Base-by-base conservation (phyloP, 2,888 invertebrate species). In the Ochropleura plecta region DNA sequence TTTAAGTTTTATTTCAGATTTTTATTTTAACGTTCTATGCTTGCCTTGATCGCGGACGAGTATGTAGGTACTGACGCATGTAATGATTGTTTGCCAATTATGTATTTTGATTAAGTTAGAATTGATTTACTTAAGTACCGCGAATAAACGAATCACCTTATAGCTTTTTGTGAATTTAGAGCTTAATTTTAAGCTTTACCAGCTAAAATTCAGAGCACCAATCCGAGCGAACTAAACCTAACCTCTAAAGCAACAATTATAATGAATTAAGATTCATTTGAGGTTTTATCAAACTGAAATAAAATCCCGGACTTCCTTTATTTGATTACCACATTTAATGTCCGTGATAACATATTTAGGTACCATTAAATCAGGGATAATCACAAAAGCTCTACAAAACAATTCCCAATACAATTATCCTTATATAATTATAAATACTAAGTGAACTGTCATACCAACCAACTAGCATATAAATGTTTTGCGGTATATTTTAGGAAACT, bases 401-500 rank as follows among this genome's bases (percentile, higher is more conserved):
- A 62, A 79, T 70, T 44, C 14, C 5, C 30, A 18, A 18, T 5
- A 40, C 9, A 3, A 60, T 60, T 72, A 42, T 83, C 79, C 71
- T 68, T n/a, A 30, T 64, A 78, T 53, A 57, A n/a, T 49, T 66
- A 68, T 64, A 68, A n/a, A n/a, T 67, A 68, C 8, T 18, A 18
- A 40, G 1, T 69, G 30, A 14, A 42, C 44, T 53, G 55, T 51
- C n/a, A 63, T 64, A 20, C 18, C 16, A 55, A 62, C 9, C 12
- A n/a, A 63, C 9, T n/a, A 49, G 14, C 40, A 51, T 30, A 30
- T 30, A 30, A 30, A 30, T 46, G 65, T 57, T 60, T 44, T 44
- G 48, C 10, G 51, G 59, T 49, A 67, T 72, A 80, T 63, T 70
- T 72, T 49, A 42, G 66, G 46, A 49, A 62, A 75, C 40, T 66